Evolutionary conservation across 2,797 vertebrate species (phyloP).

Genomic region (Paramormyrops hopkinsi): DNA sequence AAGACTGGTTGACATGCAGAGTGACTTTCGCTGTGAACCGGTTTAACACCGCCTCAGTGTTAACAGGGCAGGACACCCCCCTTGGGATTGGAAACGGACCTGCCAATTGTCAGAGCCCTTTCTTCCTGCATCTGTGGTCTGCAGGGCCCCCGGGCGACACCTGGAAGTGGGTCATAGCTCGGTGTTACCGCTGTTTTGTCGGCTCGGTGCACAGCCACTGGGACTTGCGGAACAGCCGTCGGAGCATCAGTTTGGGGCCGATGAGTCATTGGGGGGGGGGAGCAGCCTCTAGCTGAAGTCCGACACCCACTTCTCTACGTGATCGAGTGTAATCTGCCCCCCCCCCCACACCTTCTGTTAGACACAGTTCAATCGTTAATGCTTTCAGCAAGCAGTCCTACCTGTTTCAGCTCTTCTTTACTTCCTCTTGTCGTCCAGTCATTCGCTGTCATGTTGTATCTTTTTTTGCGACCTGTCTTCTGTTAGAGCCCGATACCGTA

Average conservation of each 20-base stretch:
- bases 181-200: neutral
- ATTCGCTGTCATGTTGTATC: neutral
- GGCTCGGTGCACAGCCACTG: neutral
- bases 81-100: neutral
- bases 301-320: neutral
- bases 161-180: neutral
- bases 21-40: neutral
- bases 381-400: neutral
- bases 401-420: neutral
- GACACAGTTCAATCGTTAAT: neutral
- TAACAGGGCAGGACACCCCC: neutral
- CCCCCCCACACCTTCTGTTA: neutral
- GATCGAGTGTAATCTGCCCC: constrained; percentile 6
- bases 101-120: neutral
- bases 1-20: neutral
- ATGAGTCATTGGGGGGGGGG: neutral
- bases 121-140: neutral
- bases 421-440: neutral
- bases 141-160: neutral
- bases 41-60: neutral
- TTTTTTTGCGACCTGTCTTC: neutral
- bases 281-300: neutral
- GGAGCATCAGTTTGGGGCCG: neutral
- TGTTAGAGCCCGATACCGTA: neutral
- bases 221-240: neutral